Evolutionary conservation across 2,797 vertebrate species (phyloP), one percentile per base, ranked within the genome.

Genomic region (Ptychobarbus kaznakovi): DNA sequence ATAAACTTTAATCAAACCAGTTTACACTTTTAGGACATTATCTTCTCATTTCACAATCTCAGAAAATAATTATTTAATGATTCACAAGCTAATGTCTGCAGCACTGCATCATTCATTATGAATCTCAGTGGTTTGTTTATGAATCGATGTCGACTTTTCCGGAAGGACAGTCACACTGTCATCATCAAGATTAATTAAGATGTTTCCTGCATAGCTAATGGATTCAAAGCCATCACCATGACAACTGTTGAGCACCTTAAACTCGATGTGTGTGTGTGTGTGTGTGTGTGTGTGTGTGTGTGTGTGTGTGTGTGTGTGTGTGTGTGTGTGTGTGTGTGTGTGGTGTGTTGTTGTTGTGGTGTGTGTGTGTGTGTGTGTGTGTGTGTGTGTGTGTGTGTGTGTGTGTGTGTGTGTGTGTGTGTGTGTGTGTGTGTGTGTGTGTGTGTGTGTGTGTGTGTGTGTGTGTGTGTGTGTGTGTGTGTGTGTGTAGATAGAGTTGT

Each of bases 111-210:
- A 94, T 95, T 94, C 87, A 90, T 95, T 94, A 94, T 86, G 89
- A 90, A 46, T 91, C 93, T 94, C 93, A 95, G 91, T 92, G 91
- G 87, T 91, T 92, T 95, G 92, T 94, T 95, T 95, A 95, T 92
- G 89, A 95, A 95, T 94, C 92, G 91, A 95, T 94, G 95, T 94
- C 94, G 93, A 92, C 88, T 92, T 92, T 92, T 94, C 90, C 88
- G 90, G 92, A 93, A 93, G 92, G 90, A 95, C 90, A 93, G 90
- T 90, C 89, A 85, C 80, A 84, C 89, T 94, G 93, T 94, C 94
- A 95, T 93, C 95, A 89, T 92, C 86, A 89, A 93, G 92, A 96
- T 95, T 95, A 96, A 96, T 96, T 96, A 95, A 96, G 94, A 96
- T 92, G 91, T 94, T 92, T 93, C 91, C 88, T 93, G 92, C 92